Evolutionary conservation across 2,888 invertebrate genomes (phyloP).

Genomic region (Cerceris ruficornis): DNA sequence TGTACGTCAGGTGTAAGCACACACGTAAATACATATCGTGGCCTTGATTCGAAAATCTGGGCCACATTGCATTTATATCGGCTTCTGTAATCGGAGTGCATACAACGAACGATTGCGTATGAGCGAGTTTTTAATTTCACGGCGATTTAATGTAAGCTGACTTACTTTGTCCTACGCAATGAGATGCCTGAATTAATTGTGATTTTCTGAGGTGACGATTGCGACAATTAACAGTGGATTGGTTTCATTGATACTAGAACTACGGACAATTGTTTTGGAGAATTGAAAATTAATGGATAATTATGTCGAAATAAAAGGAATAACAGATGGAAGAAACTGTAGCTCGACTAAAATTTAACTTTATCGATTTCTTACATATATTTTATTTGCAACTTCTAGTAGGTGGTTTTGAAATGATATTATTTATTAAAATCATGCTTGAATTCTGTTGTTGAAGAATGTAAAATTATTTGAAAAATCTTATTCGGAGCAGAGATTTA

Average conservation of each 20-base stretch:
- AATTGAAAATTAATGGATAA: no score
- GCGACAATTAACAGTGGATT: not conserved
- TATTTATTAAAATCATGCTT: no score
- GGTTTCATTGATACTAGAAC: not conserved
- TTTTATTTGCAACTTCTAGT: no score
- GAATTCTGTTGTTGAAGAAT: no score
- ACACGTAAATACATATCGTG: slow-evolving; percentile 44
- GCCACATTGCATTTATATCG: slow-evolving; percentile 32
- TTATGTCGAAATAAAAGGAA: no score
- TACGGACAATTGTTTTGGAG: not conserved
- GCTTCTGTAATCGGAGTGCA: slow-evolving; percentile 30
- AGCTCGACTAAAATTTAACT: no score
- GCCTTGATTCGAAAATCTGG: slow-evolving; percentile 62
- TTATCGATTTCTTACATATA: no score
- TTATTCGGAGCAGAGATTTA: no score
- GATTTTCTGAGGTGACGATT: not conserved
- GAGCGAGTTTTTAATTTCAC: not conserved
- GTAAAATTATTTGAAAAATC: no score
- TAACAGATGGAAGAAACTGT: no score
- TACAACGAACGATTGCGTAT: slow-evolving; percentile 26
- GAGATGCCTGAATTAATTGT: not conserved
- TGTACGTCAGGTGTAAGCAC: slow-evolving; percentile 35
- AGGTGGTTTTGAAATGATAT: no score
- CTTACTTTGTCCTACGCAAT: not conserved
- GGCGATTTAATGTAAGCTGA: not conserved